Conservation (phyloP, 2,113 vertebrate species). For the Crotalus viridis region DNA sequence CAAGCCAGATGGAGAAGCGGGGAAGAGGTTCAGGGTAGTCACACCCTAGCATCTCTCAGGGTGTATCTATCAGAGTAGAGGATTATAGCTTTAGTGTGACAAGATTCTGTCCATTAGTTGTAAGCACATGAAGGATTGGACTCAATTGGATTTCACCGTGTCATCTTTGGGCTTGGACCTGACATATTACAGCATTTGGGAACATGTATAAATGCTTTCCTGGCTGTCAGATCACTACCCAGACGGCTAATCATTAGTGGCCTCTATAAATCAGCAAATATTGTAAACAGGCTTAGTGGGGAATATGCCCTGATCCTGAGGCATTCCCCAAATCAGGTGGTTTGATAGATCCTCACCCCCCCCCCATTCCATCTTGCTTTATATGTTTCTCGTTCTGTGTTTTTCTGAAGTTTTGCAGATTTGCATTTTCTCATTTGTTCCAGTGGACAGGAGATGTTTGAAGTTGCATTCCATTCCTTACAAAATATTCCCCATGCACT, state of each 20-base stretch:
- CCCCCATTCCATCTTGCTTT: neutral
- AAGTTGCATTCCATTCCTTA: neutral
- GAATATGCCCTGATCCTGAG: neutral
- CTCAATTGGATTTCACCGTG: neutral
- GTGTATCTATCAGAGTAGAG: neutral
- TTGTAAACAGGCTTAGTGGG: neutral
- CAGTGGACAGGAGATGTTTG: neutral
- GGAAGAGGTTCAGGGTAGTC: neutral
- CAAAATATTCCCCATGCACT: neutral
- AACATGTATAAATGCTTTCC: neutral
- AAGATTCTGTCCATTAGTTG: neutral
- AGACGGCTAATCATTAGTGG: neutral
- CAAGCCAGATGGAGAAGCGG: neutral
- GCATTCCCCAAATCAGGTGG: neutral
- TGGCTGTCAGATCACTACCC: neutral
- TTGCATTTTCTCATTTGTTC: neutral
- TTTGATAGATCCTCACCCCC: neutral
- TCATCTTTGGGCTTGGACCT: neutral
- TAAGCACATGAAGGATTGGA: neutral
- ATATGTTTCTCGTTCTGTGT: neutral
- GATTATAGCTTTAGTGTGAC: neutral
- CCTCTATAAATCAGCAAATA: neutral
- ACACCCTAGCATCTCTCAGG: neutral
- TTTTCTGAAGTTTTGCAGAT: neutral
- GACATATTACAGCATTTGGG: neutral